phyloP scores from a whole-genome alignment of 2,113 vertebrate genomes.

The Gila orcuttii region DNA sequence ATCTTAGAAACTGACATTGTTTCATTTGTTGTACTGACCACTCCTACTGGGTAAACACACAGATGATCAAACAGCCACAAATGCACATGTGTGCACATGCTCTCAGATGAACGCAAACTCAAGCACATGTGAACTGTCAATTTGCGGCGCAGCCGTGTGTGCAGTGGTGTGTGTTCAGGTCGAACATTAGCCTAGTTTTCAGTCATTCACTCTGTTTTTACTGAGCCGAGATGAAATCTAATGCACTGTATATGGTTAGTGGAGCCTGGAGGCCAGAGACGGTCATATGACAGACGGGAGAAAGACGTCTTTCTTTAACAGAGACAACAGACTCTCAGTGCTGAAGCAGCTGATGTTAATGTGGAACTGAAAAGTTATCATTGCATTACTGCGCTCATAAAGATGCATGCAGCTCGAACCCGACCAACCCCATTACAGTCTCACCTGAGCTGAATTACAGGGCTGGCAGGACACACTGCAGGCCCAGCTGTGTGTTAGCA shows the following conservation, averaged over 20 bases:
- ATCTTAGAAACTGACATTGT: slow-evolving; percentile 43
- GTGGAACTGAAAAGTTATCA: background rate
- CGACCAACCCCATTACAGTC: background rate
- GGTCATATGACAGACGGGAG: slow-evolving; percentile 39
- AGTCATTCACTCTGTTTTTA: slow-evolving; percentile 20
- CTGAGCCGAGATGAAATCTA: slow-evolving; percentile 13
- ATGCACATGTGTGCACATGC: background rate
- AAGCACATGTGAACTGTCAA: background rate
- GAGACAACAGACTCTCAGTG: slow-evolving; percentile 19
- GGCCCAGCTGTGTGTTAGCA: slow-evolving; percentile 19
- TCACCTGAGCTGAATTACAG: slow-evolving; percentile 25
- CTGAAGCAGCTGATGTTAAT: slow-evolving; percentile 39
- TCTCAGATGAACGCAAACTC: background rate
- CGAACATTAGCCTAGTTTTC: slow-evolving; percentile 73
- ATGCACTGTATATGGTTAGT: background rate
- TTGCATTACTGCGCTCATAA: background rate
- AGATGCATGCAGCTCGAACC: slow-evolving; percentile 17
- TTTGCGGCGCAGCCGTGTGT: slow-evolving; percentile 1
- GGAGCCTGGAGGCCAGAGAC: background rate
- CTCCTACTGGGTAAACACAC: background rate
- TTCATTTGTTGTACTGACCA: slow-evolving; percentile 46
- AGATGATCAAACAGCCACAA: slow-evolving; percentile 7
- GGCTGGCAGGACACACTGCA: background rate
- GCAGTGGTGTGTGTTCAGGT: slow-evolving; percentile 52
- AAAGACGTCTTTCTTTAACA: slow-evolving; percentile 43